phyloP scores from a whole-genome alignment of 2,888 invertebrate species.

The Trissolcus brochymenae region DNA sequence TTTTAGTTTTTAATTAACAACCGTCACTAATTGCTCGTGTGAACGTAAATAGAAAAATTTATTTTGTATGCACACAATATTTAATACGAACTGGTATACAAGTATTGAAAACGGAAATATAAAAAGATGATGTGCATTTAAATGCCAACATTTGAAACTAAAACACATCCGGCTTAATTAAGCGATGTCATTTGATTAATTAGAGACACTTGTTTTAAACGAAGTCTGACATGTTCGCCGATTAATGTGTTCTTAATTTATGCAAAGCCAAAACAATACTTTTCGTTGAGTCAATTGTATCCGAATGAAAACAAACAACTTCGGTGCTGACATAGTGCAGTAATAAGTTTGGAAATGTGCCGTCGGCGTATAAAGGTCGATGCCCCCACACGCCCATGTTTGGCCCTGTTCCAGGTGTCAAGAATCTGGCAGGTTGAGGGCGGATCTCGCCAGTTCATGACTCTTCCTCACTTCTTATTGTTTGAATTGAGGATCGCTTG shows the following conservation, averaged over 20 bases:
- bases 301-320: constrained; percentile 70
- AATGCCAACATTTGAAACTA: background rate
- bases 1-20: too few relatives aligned
- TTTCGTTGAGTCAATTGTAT: constrained; percentile 25
- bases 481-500: constrained; percentile 45
- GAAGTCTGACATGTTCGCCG: constrained; percentile 19
- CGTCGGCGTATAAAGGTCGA: constrained; percentile 71
- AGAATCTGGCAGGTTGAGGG: constrained; percentile 65
- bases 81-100: too few relatives aligned
- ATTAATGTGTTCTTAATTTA: constrained; percentile 42
- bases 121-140: too few relatives aligned
- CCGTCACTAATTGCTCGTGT: too few relatives aligned
- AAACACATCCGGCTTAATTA: constrained; percentile 21
- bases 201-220: constrained; percentile 34
- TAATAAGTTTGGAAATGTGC: constrained; percentile 74
- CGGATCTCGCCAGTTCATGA: constrained; percentile 64
- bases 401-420: constrained; percentile 74
- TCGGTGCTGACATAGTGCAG: constrained; percentile 70
- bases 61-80: too few relatives aligned
- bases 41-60: too few relatives aligned
- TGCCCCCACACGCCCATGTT: constrained; percentile 65
- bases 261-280: constrained; percentile 48
- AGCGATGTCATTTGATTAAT: constrained; percentile 35
- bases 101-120: too few relatives aligned
- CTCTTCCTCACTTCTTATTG: constrained; percentile 59